phyloP scores from a whole-genome alignment of 2,888 invertebrate species.

The Perdita meconis region DNA sequence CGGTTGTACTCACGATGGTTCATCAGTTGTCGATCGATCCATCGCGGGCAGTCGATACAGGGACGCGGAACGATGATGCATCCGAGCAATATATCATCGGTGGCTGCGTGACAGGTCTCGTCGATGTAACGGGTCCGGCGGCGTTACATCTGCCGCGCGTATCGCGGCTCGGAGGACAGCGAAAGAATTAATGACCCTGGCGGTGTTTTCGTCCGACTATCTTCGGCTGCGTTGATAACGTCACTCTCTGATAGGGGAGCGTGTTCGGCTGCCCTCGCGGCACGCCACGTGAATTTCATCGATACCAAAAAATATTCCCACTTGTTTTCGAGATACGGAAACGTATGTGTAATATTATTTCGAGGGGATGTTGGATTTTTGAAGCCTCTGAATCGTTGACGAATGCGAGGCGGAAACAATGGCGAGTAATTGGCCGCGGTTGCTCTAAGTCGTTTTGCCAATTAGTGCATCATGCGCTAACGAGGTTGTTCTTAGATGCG shows the following conservation, averaged over 20 bases:
- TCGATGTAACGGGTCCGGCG: constrained; percentile 34
- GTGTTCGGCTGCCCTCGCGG: not conserved
- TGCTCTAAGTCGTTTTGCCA: not conserved
- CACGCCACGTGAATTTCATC: not conserved
- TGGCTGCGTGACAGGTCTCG: constrained; percentile 34
- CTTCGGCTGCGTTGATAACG: not conserved
- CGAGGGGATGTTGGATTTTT: not conserved
- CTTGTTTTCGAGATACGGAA: not conserved
- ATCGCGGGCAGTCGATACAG: constrained; percentile 5
- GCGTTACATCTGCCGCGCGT: constrained; percentile 31
- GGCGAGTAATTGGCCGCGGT: not conserved
- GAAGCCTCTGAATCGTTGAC: not conserved
- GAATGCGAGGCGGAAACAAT: not conserved
- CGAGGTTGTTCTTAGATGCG: not conserved
- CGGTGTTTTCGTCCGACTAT: constrained; percentile 1
- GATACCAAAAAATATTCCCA: not conserved
- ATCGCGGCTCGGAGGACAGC: not conserved
- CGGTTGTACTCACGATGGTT: constrained; percentile 3
- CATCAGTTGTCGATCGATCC: constrained; percentile 34
- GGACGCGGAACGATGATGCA: constrained; percentile 37
- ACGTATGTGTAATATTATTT: no score
- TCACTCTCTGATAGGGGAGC: not conserved
- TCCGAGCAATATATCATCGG: constrained; percentile 44
- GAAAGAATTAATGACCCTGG: constrained; percentile 34
- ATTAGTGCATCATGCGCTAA: not conserved